Conservation (phyloP, 1,140 invertebrate genomes). For the Planococcus citri region DNA sequence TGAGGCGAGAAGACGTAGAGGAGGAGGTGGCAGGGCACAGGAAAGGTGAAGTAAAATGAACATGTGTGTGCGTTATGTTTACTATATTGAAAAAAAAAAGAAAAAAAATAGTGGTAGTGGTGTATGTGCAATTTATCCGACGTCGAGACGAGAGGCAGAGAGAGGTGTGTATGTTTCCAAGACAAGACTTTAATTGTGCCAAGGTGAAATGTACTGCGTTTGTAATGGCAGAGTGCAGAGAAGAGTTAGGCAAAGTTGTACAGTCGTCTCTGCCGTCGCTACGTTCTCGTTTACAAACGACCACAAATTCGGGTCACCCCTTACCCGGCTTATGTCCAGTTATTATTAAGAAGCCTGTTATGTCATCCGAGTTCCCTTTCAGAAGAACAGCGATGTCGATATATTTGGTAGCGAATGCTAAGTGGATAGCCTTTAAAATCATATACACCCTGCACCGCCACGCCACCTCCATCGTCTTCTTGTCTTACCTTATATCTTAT, state of each 20-base stretch:
- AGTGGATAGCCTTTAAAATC: slow-evolving; percentile 15
- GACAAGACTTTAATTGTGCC: slow-evolving; percentile 19
- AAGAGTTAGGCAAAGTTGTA: slow-evolving; percentile 11
- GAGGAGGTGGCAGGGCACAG: not conserved
- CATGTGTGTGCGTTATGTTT: slow-evolving; percentile 11
- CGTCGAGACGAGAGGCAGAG: not conserved
- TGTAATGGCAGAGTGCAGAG: slow-evolving; percentile 12
- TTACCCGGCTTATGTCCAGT: slow-evolving; percentile 1
- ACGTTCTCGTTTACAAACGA: slow-evolving; percentile 2
- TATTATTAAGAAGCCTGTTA: slow-evolving; percentile 6
- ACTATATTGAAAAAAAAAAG: too few relatives aligned
- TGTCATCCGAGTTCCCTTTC: not conserved
- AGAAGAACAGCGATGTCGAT: not conserved
- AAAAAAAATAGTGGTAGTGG: not conserved
- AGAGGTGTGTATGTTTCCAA: not conserved
- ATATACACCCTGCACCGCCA: too few relatives aligned
- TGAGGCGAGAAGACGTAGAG: too few relatives aligned
- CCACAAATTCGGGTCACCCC: slow-evolving; percentile 18
- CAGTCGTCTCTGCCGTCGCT: not conserved
- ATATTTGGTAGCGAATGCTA: slow-evolving; percentile 12
- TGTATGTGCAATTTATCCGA: not conserved
- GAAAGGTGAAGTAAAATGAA: not conserved
- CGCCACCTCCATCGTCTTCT: too few relatives aligned
- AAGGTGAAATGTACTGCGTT: slow-evolving; percentile 12
- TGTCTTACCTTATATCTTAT: too few relatives aligned